Evolutionary conservation across 2,888 invertebrate species (phyloP), one percentile per base, ranked within the genome.

Genomic region (Leptopilina myrica): DNA sequence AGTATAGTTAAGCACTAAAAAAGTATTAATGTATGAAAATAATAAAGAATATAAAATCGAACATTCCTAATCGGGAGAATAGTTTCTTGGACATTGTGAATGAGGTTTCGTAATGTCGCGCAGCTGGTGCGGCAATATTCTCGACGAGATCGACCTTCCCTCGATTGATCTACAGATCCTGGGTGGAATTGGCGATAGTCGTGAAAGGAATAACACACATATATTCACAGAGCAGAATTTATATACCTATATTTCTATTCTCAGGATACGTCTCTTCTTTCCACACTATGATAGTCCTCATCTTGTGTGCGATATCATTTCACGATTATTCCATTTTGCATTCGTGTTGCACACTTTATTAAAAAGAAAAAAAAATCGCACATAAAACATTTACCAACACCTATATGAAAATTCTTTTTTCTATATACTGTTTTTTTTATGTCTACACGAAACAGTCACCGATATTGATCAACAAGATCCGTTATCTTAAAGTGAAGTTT

Each of bases 121-220:
- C 33, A 67, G 64, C 26, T 66, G 66, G n/a, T 79, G 65, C 80
- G 64, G 80, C 77, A 80, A 67, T 76, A 56, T 56, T 77, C 65
- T 49, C 49, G 7, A 6, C 8, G 11, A 43, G 77, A 79, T 81
- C 83, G 83, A 78, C 81, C 78, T 81, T 79, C 77, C 76, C 62
- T 64, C 56, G 56, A 59, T 73, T 53, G 53, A 64, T 73, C 79
- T 53, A 79, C 78, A 79, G 79, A 79, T 83, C 79, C 78, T 56
- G 78, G 43, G 79, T 79, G 77, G 78, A 64, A 76, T 76, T 73
- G 79, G 75, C 53, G 73, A 73, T 73, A 81, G 76, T 78, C 69
- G 83, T 83, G 78, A 78, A 78, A 78, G 78, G 78, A 64, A 33
- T 33, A 33, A 64, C 67, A 65, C 66, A 65, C 15, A 12, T 53